Base-by-base conservation (phyloP, 2,113 vertebrate species). In the Desmodus rotundus region DNA sequence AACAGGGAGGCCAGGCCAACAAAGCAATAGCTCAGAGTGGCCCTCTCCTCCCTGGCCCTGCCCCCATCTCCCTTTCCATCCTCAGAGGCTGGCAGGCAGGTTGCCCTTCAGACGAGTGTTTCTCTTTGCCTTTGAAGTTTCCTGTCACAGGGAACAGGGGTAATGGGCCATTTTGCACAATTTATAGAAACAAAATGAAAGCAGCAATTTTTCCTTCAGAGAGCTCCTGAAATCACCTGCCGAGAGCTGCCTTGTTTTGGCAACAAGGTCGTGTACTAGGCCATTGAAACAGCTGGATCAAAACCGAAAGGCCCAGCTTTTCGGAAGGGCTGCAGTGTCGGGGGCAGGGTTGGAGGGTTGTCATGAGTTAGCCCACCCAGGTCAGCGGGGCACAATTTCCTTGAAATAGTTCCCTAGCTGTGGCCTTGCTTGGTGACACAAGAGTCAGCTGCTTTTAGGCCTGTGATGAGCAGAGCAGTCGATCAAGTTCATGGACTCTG, bases 121-220 rank as follows among this genome's bases (percentile, higher is more conserved):
- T 76, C 93, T 89, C n/a, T 86, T 31, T 45, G 89, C 22, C 86
- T 94, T 93, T 96, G 67, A 86, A 72, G 38, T 88, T 90, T 58
- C 47, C 67, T 77, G 9, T 89, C 38, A 12, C 38, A 91, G n/a
- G 65, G n/a, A 82, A 4, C 70, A 43, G 82, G 93, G 63, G 43
- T 89, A 87, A 91, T 73, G 83, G 89, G 45, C 50, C 78, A 93
- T 97, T 97, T 96, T 83, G 38, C 19, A 45, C 85, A 80, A 41
- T 87, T 95, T 87, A 84, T 56, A 47, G 87, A 28, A 76, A 9
- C 63, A 52, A 58, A 86, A 33, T 84, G 52, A 96, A 96, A 93
- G 38, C 52, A 83, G 74, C 72, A 58, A 72, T 95, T 92, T 94
- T 47, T 93, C 13, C 38, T 95, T 96, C 54, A 95, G 86, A 93